Evolutionary conservation across 2,113 vertebrate species (phyloP), one percentile per base, ranked within the genome.

Genomic region (Peucedramus taeniatus): DNA sequence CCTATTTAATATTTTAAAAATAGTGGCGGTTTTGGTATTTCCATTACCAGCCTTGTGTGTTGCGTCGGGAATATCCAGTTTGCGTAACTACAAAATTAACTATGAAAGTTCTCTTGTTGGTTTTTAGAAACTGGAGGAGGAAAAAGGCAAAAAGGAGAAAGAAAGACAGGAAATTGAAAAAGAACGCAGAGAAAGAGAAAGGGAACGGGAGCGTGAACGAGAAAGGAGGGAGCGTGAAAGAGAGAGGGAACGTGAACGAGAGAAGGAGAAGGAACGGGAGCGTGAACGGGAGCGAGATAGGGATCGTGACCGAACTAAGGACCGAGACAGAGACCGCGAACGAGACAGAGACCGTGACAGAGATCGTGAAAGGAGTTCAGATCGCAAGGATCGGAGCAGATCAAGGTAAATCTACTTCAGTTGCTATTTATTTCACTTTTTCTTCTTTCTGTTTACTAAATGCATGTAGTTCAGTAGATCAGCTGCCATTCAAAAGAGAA

Each of bases 101-200:
- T 98, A 79, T 97, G 97, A 96, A 98, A 98, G 97, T 96, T 97
- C 96, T 98, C 97, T 98, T 98, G 97, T 98, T 99, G 98, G 98
- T 99, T 99, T 98, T 97, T 99, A 99, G 99, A 99, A 99, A 98
- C 98, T 99, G 98, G 99, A 99, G 98, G 99, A 99, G 98, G 99
- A 99, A 97, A 99, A 99, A 98, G 99, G 99, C 97, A 99, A 99
- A 98, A 98, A 99, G 95, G 99, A 99, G 96, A 99, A 99, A 98
- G 99, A 99, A 97, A 99, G 99, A 75, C 98, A 99, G 98, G 99
- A 99, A 98, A 98, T 99, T 94, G 99, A 99, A 97, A 99, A 98
- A 97, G 99, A 99, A 97, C 98, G 99, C 93, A 98, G 98, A 97
- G 99, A 99, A 98, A 98, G 99, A 97, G 99, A 99, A 98, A 99